Conservation (phyloP, 2,888 invertebrate species). For the Pandemis cinnamomeana region DNA sequence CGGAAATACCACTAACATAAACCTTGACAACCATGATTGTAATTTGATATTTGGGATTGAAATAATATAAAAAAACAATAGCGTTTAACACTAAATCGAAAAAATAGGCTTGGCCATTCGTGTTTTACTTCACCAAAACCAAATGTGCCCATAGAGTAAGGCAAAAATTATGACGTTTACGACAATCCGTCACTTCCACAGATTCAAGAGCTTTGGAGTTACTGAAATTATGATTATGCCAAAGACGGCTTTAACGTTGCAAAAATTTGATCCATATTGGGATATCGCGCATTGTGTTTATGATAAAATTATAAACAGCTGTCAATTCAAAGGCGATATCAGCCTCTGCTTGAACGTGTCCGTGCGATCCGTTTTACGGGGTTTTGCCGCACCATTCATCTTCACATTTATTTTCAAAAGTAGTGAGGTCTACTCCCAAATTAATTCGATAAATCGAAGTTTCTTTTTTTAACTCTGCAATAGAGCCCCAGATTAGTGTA, state of each 20-base stretch:
- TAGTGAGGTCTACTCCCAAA: too few relatives aligned
- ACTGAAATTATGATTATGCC: too few relatives aligned
- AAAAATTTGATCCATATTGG: neutral
- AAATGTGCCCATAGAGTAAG: constrained; percentile 42
- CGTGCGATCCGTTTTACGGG: constrained; percentile 30
- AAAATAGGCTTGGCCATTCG: constrained; percentile 83
- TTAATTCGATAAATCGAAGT: too few relatives aligned
- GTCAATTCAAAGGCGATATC: constrained; percentile 27
- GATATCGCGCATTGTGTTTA: neutral
- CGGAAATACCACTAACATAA: constrained; percentile 96
- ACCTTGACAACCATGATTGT: constrained; percentile 94
- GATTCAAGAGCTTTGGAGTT: constrained; percentile 13
- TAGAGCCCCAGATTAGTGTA: too few relatives aligned
- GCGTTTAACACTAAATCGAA: constrained; percentile 64
- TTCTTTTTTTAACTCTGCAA: too few relatives aligned
- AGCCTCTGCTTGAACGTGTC: constrained; percentile 21
- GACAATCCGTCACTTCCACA: constrained; percentile 39
- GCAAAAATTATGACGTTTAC: constrained; percentile 40
- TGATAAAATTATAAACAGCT: neutral
- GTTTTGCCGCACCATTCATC: neutral
- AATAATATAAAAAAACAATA: constrained; percentile 62
- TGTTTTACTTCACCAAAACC: constrained; percentile 53
- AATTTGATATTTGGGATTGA: constrained; percentile 57
- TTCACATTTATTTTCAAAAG: too few relatives aligned
- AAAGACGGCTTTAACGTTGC: neutral